Evolutionary conservation across 2,888 invertebrate species (phyloP).

Genomic region (Calameuta pallipes): DNA sequence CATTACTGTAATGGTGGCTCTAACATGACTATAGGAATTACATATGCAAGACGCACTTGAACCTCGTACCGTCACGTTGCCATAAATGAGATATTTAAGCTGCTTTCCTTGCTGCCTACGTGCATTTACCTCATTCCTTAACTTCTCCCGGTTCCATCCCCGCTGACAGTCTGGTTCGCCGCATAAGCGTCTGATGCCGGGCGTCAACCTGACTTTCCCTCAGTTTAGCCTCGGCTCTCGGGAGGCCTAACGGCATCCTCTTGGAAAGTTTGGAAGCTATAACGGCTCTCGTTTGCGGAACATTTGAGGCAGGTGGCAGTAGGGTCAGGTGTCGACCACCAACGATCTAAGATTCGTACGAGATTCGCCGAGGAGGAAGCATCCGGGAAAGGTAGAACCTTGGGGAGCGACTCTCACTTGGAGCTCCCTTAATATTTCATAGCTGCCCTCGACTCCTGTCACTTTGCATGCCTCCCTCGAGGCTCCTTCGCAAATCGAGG

Average conservation of each 20-base stretch:
- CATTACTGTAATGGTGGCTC: slow-evolving; percentile 55
- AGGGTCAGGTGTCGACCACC: not conserved
- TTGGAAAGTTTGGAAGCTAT: not conserved
- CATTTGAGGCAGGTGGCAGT: not conserved
- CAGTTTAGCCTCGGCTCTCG: not conserved
- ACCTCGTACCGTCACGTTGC: slow-evolving; percentile 62
- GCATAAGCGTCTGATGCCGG: not conserved
- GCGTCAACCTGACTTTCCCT: not conserved
- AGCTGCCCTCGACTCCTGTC: slow-evolving; percentile 25
- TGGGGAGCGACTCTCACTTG: slow-evolving; percentile 35
- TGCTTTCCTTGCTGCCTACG: not conserved
- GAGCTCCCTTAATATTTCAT: slow-evolving; percentile 41
- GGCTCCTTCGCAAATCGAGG: slow-evolving; percentile 18
- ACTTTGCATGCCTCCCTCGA: slow-evolving; percentile 13
- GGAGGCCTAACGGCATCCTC: not conserved
- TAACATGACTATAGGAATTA: slow-evolving; percentile 54
- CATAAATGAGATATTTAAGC: slow-evolving; percentile 59
- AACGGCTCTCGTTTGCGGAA: not conserved
- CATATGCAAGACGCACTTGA: slow-evolving; percentile 56
- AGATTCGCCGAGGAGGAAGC: slow-evolving; percentile 2
- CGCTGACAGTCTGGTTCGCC: not conserved
- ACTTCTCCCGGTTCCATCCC: not conserved
- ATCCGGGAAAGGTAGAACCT: slow-evolving; percentile 13
- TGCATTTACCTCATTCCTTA: not conserved
- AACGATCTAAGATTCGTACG: not conserved